Evolutionary conservation across 2,888 invertebrate species (phyloP), one percentile per base, ranked within the genome.

Genomic region (Brenthis ino): DNA sequence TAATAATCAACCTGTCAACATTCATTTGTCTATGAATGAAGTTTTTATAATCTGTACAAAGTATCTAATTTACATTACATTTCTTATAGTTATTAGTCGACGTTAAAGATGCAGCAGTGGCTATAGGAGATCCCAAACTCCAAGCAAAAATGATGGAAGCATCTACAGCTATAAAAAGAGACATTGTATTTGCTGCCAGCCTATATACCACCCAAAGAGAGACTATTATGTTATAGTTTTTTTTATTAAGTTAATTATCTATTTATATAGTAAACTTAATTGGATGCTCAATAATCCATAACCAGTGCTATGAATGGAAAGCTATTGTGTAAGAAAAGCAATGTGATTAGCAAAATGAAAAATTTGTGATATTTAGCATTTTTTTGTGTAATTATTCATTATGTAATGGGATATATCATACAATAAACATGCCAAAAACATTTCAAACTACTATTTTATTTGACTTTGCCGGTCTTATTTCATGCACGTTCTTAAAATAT

Each of bases 161-260:
- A 0, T 98, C 98, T 0, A 95, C 95, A 3, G 96, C 97, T 56
- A 99, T 99, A 74, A 98, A 99, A 86, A 93, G 99, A 70, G 99
- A 99, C 86, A 99, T 99, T 80, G 99, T 99, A 0, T 99, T 99
- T 85, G 98, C 99, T 28, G 98, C 98, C 47, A 99, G 98, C 87
- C 94, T 99, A 57, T 99, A 99, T 82, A 98, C 98, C 4, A 89
- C 91, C 0, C 87, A 88, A 57, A 87, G 86, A 74, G 93, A 91
- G 66, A 79, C 84, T 68, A 78, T 85, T 6, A 63, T 74, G 16
- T 74, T 75, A 64, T 78, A 73, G 20, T 51, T 13, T 16, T n/a
- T 14, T 43, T 43, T 14, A 14, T 14, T 28, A 50, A 16, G 6
- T 53, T 16, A 53, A 53, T 11, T 53, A 16, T 43, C 11, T 6